Conservation (phyloP, 2,888 invertebrate genomes). For the Heliconius charithonia region DNA sequence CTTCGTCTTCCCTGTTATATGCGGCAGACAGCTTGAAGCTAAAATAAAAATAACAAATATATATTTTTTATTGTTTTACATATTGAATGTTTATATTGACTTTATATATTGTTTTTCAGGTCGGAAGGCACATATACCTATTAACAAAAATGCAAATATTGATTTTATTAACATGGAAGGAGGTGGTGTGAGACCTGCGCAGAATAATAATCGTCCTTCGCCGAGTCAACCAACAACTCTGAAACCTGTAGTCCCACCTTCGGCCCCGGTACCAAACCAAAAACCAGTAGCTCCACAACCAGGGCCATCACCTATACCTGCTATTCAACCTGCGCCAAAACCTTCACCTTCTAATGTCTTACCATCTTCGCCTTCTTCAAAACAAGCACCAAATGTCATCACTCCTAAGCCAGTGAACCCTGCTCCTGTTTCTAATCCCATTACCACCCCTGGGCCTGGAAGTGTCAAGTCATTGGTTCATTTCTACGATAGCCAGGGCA, state of each 20-base stretch:
- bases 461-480: conserved; percentile 71
- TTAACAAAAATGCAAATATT: conserved; percentile 75
- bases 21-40: no score
- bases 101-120: conserved; percentile 53
- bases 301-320: background rate
- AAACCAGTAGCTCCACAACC: conserved; percentile 27
- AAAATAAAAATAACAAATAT: no score
- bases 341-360: conserved; percentile 45
- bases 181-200: conserved; percentile 56
- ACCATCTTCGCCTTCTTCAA: conserved; percentile 45
- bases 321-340: conserved; percentile 44
- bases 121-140: conserved; percentile 62
- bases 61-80: no score
- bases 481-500: conserved; percentile 75
- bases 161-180: conserved; percentile 78
- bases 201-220: conserved; percentile 45
- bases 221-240: conserved; percentile 46
- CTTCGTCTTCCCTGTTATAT: no score
- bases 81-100: no score
- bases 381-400: conserved; percentile 55
- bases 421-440: conserved; percentile 57
- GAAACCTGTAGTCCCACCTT: conserved; percentile 40
- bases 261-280: conserved; percentile 4
- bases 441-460: conserved; percentile 74
- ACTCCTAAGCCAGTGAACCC: conserved; percentile 68